Evolutionary conservation across 1,140 invertebrate species (phyloP).

Genomic region (Cyphomyrmex costatus): DNA sequence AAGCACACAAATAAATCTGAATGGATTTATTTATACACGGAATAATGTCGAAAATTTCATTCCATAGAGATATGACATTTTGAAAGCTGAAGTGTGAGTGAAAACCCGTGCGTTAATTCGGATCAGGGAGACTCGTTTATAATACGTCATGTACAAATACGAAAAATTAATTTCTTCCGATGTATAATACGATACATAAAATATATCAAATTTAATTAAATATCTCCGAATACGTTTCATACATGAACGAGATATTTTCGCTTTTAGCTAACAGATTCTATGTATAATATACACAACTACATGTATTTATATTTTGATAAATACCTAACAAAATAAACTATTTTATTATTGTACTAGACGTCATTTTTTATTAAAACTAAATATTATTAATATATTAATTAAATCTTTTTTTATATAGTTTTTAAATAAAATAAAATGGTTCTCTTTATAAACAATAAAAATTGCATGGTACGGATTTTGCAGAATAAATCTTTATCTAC

Average conservation of each 20-base stretch:
- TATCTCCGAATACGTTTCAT: conserved; percentile 17
- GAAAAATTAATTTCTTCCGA: conserved; percentile 50
- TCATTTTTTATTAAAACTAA: background rate
- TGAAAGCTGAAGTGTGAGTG: conserved; percentile 25
- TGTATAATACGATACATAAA: conserved; percentile 16
- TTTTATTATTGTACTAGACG: background rate
- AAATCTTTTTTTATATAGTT: background rate
- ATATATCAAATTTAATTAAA: conserved; percentile 43
- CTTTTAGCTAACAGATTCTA: conserved; percentile 13
- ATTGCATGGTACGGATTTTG: background rate
- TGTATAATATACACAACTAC: background rate
- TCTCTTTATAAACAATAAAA: conserved; percentile 3
- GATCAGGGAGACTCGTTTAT: conserved; percentile 34
- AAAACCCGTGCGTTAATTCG: conserved; percentile 49
- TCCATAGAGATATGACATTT: conserved; percentile 45
- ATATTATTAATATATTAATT: background rate
- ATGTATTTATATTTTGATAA: conserved; percentile 36
- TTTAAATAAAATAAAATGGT: background rate
- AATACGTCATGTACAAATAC: conserved; percentile 30
- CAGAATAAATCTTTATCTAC: background rate
- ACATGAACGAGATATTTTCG: conserved; percentile 23
- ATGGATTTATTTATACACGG: conserved; percentile 39
- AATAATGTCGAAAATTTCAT: conserved; percentile 48
- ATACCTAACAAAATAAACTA: background rate
- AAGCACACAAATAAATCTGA: conserved; percentile 16